Conservation (phyloP, 2,113 vertebrate genomes). For the Suncus etruscus region DNA sequence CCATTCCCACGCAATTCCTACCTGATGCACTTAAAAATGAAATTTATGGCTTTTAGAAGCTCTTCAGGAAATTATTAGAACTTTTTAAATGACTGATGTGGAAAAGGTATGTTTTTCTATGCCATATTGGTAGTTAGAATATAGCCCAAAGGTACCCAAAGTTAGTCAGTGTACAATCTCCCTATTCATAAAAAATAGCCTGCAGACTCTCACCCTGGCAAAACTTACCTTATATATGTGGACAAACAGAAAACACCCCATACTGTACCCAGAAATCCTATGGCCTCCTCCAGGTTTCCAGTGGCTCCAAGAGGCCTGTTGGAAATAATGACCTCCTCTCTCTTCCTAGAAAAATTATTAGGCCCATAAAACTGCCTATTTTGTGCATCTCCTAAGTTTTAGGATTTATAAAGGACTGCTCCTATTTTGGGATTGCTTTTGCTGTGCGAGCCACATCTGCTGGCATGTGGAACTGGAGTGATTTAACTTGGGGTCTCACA, state of each 20-base stretch:
- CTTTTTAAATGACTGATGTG: conserved; percentile 44
- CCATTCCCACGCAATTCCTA: conserved; percentile 49
- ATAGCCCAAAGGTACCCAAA: neutral
- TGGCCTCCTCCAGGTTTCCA: no score
- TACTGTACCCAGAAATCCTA: no score
- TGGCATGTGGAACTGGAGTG: no score
- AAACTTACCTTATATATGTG: no score
- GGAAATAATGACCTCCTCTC: neutral
- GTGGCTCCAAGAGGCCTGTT: no score
- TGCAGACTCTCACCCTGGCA: no score
- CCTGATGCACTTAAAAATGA: conserved; percentile 67
- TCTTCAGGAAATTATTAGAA: conserved; percentile 63
- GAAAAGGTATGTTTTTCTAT: conserved; percentile 1
- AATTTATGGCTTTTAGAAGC: conserved; percentile 56
- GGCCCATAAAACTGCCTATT: conserved; percentile 27
- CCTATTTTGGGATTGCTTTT: no score
- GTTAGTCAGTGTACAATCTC: no score
- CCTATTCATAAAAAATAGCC: no score
- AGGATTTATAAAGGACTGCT: neutral
- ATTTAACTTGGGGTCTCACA: no score
- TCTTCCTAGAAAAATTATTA: conserved; percentile 59
- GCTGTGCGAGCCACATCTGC: no score
- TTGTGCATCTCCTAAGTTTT: conserved; percentile 24
- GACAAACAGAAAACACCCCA: no score
- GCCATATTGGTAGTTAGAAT: conserved; percentile 34